Evolutionary conservation across 2,113 vertebrate species (phyloP).

Genomic region (Condylura cristata): DNA sequence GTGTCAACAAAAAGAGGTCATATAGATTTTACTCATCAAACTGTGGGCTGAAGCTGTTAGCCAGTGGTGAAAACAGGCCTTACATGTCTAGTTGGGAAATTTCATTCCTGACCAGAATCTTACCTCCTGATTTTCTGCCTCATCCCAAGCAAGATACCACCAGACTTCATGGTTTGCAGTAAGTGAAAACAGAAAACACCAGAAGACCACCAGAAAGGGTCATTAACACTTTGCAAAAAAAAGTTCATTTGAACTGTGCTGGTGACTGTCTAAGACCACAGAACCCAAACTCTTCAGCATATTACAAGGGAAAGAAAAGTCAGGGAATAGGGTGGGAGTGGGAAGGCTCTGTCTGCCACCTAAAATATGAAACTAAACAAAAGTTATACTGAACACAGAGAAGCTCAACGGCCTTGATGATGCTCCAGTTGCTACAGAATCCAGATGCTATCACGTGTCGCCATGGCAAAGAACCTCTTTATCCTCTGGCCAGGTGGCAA

Average conservation of each 20-base stretch:
- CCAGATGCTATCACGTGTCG: rapidly evolving
- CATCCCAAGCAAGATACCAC: neutral
- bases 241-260: neutral
- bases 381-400: conserved; percentile 29
- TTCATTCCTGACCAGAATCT: neutral
- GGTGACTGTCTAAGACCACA: neutral
- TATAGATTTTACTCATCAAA: neutral
- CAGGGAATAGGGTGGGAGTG: too few relatives aligned
- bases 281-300: neutral
- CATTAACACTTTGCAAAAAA: neutral
- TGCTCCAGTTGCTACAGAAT: neutral
- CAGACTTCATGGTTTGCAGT: neutral
- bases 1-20: neutral
- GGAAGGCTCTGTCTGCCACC: neutral
- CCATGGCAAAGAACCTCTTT: neutral
- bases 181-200: neutral
- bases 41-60: neutral
- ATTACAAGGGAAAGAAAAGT: neutral
- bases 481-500: neutral
- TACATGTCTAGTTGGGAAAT: neutral
- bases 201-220: neutral
- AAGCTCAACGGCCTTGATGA: neutral
- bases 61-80: neutral
- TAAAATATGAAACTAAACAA: neutral
- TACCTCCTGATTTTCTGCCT: neutral